phyloP scores from a whole-genome alignment of 1,140 invertebrate species.

The Drosophila auraria region DNA sequence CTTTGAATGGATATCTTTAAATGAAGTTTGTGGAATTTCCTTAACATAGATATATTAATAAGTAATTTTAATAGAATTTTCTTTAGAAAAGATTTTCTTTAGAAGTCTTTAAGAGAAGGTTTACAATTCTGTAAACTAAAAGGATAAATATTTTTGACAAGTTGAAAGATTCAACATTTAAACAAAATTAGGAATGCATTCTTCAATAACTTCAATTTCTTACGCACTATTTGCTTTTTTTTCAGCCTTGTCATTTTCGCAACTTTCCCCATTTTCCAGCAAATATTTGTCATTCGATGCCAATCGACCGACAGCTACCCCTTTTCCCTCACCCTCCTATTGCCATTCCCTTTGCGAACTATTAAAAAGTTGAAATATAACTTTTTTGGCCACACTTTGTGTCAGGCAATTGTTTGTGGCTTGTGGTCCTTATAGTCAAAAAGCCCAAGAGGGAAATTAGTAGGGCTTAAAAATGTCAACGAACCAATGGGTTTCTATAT shows the following conservation, averaged over 20 bases:
- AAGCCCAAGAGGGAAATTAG: conserved; percentile 27
- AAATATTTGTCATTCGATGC: conserved; percentile 26
- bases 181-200: background rate
- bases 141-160: background rate
- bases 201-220: background rate
- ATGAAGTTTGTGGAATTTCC: background rate
- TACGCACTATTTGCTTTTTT: background rate
- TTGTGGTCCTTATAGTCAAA: conserved; percentile 5
- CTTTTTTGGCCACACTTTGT: conserved; percentile 33
- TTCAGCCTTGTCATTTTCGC: background rate
- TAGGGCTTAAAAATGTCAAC: conserved; percentile 20
- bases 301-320: background rate
- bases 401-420: conserved; percentile 35
- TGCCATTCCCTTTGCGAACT: conserved; percentile 5
- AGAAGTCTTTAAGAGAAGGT: background rate
- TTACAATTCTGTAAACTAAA: no score
- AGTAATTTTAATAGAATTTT: no score
- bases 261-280: conserved; percentile 7
- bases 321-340: background rate
- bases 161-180: background rate
- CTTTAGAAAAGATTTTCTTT: no score
- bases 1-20: background rate
- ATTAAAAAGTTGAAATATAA: conserved; percentile 43
- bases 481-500: conserved; percentile 16
- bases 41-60: background rate